Evolutionary conservation across 2,113 vertebrate species (phyloP).

Genomic region (Okapia johnstoni): DNA sequence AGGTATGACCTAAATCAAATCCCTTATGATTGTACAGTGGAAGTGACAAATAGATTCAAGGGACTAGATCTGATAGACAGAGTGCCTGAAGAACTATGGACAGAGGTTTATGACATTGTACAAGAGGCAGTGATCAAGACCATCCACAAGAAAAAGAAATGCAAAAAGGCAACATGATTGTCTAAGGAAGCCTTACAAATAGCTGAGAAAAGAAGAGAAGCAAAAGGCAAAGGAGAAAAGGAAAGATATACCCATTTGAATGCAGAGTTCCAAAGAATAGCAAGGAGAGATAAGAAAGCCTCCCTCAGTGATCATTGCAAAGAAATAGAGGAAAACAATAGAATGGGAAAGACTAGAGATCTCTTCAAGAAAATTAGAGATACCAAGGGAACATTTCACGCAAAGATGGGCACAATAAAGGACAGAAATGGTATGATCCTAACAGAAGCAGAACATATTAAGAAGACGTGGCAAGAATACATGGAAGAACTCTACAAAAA

Average conservation of each 20-base stretch:
- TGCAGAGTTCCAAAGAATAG: background rate
- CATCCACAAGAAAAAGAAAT: background rate
- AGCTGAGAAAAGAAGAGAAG: background rate
- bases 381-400: background rate
- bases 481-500: background rate
- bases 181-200: background rate
- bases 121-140: background rate
- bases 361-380: background rate
- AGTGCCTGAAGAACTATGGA: background rate
- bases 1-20: background rate
- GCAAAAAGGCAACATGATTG: background rate
- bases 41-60: background rate
- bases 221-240: background rate
- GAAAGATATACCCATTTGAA: background rate
- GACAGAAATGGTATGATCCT: background rate
- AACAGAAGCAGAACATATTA: background rate
- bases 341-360: background rate
- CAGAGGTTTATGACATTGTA: background rate
- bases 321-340: background rate
- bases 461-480: background rate
- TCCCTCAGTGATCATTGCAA: background rate
- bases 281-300: background rate
- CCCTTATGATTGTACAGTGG: background rate
- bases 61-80: background rate
- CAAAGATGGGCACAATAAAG: background rate